Evolutionary conservation across 2,797 vertebrate genomes (phyloP).

Genomic region (Epinephelus awoara): DNA sequence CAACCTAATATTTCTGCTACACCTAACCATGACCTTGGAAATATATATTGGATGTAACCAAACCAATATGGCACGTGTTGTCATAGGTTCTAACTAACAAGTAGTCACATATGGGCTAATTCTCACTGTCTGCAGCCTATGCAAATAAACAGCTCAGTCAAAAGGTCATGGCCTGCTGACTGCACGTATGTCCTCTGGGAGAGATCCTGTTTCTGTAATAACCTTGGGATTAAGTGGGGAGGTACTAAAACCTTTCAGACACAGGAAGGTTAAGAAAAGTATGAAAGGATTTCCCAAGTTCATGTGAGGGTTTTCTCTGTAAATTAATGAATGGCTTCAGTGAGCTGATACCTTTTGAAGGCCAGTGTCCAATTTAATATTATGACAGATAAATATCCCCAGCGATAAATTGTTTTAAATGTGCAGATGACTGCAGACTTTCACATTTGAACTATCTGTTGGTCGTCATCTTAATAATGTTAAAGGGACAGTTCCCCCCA

Average conservation of each 20-base stretch:
- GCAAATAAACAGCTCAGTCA: constrained; percentile 70
- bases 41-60: constrained; percentile 3
- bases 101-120: constrained; percentile 52
- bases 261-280: constrained; percentile 26
- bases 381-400: neutral
- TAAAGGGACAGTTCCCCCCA: neutral
- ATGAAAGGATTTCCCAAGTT: constrained; percentile 22
- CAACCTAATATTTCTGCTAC: too few relatives aligned
- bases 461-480: neutral
- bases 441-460: neutral
- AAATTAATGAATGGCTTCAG: neutral
- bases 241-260: constrained; percentile 14
- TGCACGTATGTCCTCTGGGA: constrained; percentile 41
- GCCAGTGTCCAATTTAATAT: neutral
- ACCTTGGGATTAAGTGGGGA: constrained; percentile 35
- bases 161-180: constrained; percentile 57
- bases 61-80: constrained; percentile 62
- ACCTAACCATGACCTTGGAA: too few relatives aligned
- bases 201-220: constrained; percentile 62
- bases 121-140: constrained; percentile 47
- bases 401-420: neutral
- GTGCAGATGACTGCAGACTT: neutral
- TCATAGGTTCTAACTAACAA: constrained; percentile 67
- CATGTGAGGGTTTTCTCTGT: neutral
- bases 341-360: neutral